Percentiles rank a stretch among this genome's conserved stretches.
Evolutionary conservation across 2,888 invertebrate genomes (phyloP).

Genomic region (Tuta absoluta): DNA sequence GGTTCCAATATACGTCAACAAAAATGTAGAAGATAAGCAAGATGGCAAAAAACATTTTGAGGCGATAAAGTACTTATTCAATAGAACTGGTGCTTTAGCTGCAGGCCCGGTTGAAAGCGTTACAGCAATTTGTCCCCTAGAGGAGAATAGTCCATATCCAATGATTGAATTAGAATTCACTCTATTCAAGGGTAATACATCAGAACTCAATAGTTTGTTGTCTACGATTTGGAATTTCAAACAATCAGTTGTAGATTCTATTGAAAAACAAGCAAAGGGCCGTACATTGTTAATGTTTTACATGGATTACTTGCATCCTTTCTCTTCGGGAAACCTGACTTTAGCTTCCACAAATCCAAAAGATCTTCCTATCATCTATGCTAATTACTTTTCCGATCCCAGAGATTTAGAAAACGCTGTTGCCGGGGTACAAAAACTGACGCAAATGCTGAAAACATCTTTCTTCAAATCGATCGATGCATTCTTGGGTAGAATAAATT

Average conservation of each 20-base stretch:
- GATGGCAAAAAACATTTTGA: conserved; percentile 49
- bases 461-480: conserved; percentile 49
- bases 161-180: conserved; percentile 50
- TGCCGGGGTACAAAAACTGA: conserved; percentile 52
- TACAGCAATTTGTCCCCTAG: background rate
- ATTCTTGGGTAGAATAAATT: conserved; percentile 48
- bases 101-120: too few relatives aligned
- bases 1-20: conserved; percentile 40
- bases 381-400: conserved; percentile 79
- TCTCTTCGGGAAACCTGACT: conserved; percentile 76
- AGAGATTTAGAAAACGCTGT: conserved; percentile 72
- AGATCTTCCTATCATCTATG: conserved; percentile 79
- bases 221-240: background rate
- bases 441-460: conserved; percentile 58
- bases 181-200: conserved; percentile 20
- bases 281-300: conserved; percentile 26
- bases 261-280: background rate
- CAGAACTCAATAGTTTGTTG: background rate
- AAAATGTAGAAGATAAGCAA: conserved; percentile 33
- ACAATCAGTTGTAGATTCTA: background rate
- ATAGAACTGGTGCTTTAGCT: conserved; percentile 39
- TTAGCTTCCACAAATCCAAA: conserved; percentile 76
- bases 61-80: conserved; percentile 27
- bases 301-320: conserved; percentile 55
- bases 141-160: background rate